phyloP scores from a whole-genome alignment of 2,797 vertebrate species.

The Sphenopsis melanotis region DNA sequence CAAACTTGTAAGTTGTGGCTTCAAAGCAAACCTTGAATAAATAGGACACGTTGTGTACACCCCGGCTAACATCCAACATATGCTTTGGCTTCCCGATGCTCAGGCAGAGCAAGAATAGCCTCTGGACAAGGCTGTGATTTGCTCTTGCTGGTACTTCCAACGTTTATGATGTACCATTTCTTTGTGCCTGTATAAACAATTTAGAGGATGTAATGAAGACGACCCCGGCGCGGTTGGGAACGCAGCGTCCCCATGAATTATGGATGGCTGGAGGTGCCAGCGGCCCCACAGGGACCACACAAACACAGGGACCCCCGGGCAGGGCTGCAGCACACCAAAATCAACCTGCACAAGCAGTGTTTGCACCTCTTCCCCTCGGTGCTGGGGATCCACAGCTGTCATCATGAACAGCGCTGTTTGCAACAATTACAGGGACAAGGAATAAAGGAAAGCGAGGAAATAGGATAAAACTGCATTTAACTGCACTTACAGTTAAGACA shows the following conservation, averaged over 20 bases:
- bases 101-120: conserved; percentile 86
- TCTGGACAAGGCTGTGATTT: conserved; percentile 80
- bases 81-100: conserved; percentile 90
- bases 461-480: neutral
- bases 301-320: neutral
- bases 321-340: neutral
- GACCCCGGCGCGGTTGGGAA: neutral
- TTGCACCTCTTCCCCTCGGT: neutral
- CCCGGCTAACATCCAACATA: conserved; percentile 99
- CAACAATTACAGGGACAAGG: neutral
- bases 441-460: neutral
- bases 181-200: conserved; percentile 26
- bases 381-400: rapidly evolving
- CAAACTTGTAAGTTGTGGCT: conserved; percentile 93
- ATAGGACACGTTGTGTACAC: conserved; percentile 96
- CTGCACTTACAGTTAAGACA: neutral
- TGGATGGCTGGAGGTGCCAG: neutral
- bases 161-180: conserved; percentile 24
- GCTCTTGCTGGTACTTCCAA: conserved; percentile 74
- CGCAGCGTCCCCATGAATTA: neutral
- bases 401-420: neutral
- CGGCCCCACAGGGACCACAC: neutral
- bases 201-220: conserved; percentile 20
- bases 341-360: rapidly evolving
- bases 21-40: conserved; percentile 93